Evolutionary conservation across 2,113 vertebrate genomes (phyloP).

Genomic region (Oryzias woworae): DNA sequence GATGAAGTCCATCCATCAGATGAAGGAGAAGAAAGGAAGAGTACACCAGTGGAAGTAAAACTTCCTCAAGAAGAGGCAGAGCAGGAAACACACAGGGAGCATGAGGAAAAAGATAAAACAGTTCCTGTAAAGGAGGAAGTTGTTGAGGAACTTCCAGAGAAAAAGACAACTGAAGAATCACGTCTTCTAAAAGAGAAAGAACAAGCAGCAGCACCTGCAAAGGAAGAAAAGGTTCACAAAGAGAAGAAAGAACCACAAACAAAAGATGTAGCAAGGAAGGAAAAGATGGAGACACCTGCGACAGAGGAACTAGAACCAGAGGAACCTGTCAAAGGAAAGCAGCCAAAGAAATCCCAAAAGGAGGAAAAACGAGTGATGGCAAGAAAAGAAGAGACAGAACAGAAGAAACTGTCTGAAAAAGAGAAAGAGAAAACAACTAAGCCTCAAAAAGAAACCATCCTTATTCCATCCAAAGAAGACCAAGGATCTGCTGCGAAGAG

Average conservation of each 20-base stretch:
- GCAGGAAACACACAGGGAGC: background rate
- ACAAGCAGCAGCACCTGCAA: no score
- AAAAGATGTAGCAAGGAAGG: slow-evolving; percentile 5
- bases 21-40: background rate
- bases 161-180: background rate
- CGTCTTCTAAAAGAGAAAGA: no score
- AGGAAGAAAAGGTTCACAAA: no score
- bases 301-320: slow-evolving; percentile 1
- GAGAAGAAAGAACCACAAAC: background rate
- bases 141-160: background rate
- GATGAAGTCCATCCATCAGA: no score
- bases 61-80: background rate
- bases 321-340: slow-evolving; percentile 1
- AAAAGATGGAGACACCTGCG: background rate
- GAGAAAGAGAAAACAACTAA: slow-evolving; percentile 2
- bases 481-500: slow-evolving; percentile 20
- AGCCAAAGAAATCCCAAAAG: slow-evolving; percentile 4
- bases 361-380: slow-evolving; percentile 6
- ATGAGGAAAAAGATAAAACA: background rate
- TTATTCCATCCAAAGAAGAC: slow-evolving; percentile 24
- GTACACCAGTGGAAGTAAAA: no score
- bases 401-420: slow-evolving; percentile 4
- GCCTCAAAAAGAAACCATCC: slow-evolving; percentile 13
- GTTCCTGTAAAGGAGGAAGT: background rate
- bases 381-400: slow-evolving; percentile 1